Conservation (phyloP, 2,113 vertebrate species). For the Bagarius yarrelli region DNA sequence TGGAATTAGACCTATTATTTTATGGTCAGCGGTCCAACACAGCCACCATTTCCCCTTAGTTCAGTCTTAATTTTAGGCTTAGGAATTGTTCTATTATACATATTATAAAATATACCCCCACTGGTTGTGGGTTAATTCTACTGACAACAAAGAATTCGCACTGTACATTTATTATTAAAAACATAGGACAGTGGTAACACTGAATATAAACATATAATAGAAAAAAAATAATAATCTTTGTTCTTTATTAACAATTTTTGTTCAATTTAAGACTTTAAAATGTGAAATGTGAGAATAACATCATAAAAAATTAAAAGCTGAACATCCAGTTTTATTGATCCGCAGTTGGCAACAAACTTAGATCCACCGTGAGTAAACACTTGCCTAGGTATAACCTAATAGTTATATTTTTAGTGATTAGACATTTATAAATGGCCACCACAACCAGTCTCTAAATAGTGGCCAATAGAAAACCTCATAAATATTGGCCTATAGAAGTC, state of each 20-base stretch:
- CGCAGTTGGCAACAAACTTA: constrained; percentile 33
- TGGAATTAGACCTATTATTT: too few relatives aligned
- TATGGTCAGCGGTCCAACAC: too few relatives aligned
- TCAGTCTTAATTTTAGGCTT: neutral
- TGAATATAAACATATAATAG: too few relatives aligned
- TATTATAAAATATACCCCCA: neutral
- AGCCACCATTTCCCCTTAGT: neutral
- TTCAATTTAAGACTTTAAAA: neutral
- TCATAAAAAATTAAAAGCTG: constrained; percentile 32
- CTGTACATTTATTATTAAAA: neutral
- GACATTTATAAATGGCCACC: constrained; percentile 45
- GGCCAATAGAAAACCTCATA: constrained; percentile 1
- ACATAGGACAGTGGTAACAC: too few relatives aligned
- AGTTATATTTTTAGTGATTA: constrained; percentile 46
- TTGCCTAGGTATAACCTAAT: constrained; percentile 39
- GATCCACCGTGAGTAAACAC: constrained; percentile 43
- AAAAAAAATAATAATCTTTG: too few relatives aligned
- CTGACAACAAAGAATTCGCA: neutral
- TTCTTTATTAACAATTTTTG: too few relatives aligned
- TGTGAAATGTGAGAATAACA: constrained; percentile 13
- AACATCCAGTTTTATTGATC: constrained; percentile 43
- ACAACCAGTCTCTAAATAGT: constrained; percentile 28
- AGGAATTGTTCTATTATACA: neutral
- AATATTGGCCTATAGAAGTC: constrained; percentile 25
- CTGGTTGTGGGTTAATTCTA: neutral